Base-by-base conservation (phyloP, 1,140 invertebrate species). In the Cherax destructor region DNA sequence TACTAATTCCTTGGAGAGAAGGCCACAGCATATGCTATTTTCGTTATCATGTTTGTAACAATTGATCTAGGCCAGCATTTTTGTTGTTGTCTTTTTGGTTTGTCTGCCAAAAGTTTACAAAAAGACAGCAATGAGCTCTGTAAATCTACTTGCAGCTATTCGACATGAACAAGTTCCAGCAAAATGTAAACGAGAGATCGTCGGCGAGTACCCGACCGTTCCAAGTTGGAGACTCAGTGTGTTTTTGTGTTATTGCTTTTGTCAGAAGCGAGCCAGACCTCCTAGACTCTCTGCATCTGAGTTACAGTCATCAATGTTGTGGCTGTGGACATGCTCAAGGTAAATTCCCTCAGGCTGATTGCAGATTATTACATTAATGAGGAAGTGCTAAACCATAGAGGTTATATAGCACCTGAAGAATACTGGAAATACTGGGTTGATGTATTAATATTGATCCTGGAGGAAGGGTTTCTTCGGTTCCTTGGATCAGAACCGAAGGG, bases 131-230 rank as follows among this genome's bases (percentile, higher is more conserved):
- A 10, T 56, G 13, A 56, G 52, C 6, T 56, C 52, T 13, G 13
- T 41, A 41, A 10, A 3, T 56, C 13, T 56, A 6, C 94, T 94
- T 95, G 7, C 95, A 98, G 97, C 94, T 99, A 88, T 99, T 99
- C 95, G 98, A 99, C 95, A 99, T 99, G 97, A 98, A 98, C 95
- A 99, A 98, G 94, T 99, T 99, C 95, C 97, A 98, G 95, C 97
- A 97, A 92, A 99, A 98, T 95, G 97, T 99, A 97, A 97, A 93
- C 96, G 97, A 83, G 98, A 99, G 95, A 95, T 98, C 95, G 96
- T 91, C 95, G 98, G 93, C 97, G n/a, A 98, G n/a, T 99, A 99
- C 98, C 98, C 5, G 98, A 99, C 94, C 96, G 98, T 93, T 95
- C 96, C 92, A 96, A 97, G 94, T 95, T 99, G 93, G 98, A 99